phyloP scores from a whole-genome alignment of 2,113 vertebrate genomes.

The Machaerirhynchus nigripectus region DNA sequence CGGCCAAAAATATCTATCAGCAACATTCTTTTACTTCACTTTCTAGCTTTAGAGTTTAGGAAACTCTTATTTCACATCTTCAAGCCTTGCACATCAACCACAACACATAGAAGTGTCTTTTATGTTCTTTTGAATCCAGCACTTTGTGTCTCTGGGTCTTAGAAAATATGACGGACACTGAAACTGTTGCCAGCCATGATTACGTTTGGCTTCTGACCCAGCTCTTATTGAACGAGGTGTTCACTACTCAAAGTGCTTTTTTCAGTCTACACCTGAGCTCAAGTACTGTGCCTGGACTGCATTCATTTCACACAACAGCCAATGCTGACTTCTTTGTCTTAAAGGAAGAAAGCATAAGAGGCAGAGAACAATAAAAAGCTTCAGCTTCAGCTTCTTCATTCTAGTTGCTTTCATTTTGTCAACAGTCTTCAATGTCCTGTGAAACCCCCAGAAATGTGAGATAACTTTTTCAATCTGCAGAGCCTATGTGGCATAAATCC shows the following conservation, averaged over 20 bases:
- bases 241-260: not conserved
- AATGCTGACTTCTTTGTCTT: not conserved
- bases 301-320: not conserved
- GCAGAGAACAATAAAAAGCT: not conserved
- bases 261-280: not conserved
- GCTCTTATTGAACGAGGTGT: accelerated
- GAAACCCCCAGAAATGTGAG: not conserved
- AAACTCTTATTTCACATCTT: not conserved
- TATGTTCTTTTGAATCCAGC: not conserved
- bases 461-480: not conserved
- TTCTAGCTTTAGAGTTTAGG: not conserved
- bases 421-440: not conserved
- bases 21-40: not conserved
- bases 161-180: not conserved
- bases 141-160: not conserved
- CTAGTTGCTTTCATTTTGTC: not conserved
- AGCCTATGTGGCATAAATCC: not conserved
- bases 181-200: not conserved
- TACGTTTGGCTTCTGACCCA: not conserved
- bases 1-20: not conserved
- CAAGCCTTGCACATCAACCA: not conserved
- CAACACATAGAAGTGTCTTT: not conserved
- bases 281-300: not conserved
- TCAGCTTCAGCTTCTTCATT: not conserved
- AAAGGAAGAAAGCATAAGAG: not conserved